Evolutionary conservation across 2,113 vertebrate genomes (phyloP).

Genomic region (Rhinopomastus cyanomelas): DNA sequence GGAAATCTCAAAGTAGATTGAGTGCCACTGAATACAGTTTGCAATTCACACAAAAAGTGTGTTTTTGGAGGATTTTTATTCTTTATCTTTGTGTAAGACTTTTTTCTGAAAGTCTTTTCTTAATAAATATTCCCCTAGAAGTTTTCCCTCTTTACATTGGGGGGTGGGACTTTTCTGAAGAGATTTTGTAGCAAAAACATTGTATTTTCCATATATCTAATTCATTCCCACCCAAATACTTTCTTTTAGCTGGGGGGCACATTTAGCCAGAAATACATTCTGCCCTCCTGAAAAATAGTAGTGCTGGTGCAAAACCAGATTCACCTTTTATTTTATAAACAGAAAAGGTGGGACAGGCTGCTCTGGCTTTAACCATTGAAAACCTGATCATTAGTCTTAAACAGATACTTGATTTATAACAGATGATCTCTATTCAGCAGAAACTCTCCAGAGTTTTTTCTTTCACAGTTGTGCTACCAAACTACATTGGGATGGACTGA

Average conservation of each 20-base stretch:
- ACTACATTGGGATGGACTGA: not conserved
- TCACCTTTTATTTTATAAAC: not conserved
- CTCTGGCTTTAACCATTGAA: accelerated
- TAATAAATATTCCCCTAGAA: not conserved
- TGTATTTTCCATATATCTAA: not conserved
- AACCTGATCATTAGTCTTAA: accelerated
- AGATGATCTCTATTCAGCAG: accelerated
- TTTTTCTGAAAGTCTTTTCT: not conserved
- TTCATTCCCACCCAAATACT: not conserved
- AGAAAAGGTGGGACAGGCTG: not conserved
- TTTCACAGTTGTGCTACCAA: not conserved
- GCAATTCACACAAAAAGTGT: not conserved
- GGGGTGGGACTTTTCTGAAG: not conserved
- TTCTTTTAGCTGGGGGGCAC: accelerated
- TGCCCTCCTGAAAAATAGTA: not conserved
- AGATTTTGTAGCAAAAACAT: not conserved
- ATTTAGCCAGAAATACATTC: not conserved
- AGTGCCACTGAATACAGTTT: not conserved
- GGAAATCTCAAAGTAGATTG: not conserved
- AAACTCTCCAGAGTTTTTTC: not conserved
- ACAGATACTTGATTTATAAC: not conserved
- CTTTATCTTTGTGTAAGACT: not conserved
- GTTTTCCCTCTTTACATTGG: not conserved
- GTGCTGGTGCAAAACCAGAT: not conserved
- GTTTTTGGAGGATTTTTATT: no score